Evolutionary conservation across 2,797 vertebrate species (phyloP).

Genomic region (Salmo trutta): DNA sequence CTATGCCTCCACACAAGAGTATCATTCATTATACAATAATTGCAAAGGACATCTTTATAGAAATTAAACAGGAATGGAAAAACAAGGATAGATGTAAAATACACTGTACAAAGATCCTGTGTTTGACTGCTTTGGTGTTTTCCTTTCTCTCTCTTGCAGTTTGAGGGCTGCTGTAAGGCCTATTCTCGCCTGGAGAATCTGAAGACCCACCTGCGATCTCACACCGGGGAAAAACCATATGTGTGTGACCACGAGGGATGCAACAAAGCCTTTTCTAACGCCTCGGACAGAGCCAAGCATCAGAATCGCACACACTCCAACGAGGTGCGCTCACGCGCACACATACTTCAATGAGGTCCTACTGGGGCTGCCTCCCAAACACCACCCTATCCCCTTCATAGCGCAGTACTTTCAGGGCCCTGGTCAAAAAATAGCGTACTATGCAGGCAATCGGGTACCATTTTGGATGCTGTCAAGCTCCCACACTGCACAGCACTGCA

Average conservation of each 20-base stretch:
- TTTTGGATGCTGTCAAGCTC: background rate
- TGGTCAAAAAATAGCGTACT: background rate
- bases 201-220: slow-evolving; percentile 96
- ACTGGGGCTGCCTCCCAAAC: background rate
- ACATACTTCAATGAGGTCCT: background rate
- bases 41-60: background rate
- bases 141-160: slow-evolving; percentile 70
- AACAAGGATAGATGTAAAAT: too few relatives aligned
- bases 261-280: slow-evolving; percentile 98
- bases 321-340: slow-evolving; percentile 42
- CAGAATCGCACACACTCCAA: slow-evolving; percentile 99
- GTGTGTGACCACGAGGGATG: slow-evolving; percentile 97
- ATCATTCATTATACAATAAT: background rate
- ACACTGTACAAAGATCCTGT: background rate
- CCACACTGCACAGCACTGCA: background rate
- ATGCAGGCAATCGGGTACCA: background rate
- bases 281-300: slow-evolving; percentile 96
- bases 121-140: slow-evolving; percentile 15
- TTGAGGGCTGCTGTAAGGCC: slow-evolving; percentile 95
- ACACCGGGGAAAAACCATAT: slow-evolving; percentile 97
- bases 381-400: background rate
- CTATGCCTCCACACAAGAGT: background rate
- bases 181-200: slow-evolving; percentile 98
- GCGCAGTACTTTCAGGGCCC: background rate
- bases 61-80: background rate